Base-by-base conservation (phyloP, 1,140 invertebrate species). In the Drosophila kepulauana region DNA sequence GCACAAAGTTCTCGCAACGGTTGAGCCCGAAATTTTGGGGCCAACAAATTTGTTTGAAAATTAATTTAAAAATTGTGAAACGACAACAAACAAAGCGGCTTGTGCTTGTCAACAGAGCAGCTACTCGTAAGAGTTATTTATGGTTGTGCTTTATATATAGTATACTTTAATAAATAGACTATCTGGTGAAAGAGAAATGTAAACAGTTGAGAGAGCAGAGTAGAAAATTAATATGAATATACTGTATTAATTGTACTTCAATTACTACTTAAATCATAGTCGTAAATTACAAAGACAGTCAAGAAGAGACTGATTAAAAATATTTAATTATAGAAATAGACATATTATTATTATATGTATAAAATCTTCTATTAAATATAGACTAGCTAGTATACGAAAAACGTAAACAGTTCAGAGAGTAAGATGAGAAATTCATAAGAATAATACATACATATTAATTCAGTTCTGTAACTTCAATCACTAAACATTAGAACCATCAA, bases 41-140 rank as follows among this genome's bases (percentile, higher is more conserved):
- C 48, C 28, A 52, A 54, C 8, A 67, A 69, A 61, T 69, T 59
- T 69, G 54, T 58, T 52, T 51, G 54, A 59, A 72, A 75, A 65
- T 72, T 65, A 65, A 71, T 71, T 75, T 16, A 5, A 54, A 65
- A 65, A 46, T 63, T 52, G 15, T 16, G 11, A 48, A 59, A 28
- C 51, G 63, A 69, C 41, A 62, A 74, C 61, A 33, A 71, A 57
- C 35, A 20, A 45, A 71, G 59, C 56, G 61, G 15, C 66, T 70
- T 58, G 33, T 58, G 73, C 46, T 64, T 75, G 73, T 63, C 72
- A 75, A 63, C 72, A 56, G 15, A 58, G 41, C 57, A 43, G 48
- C 64, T 28, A 57, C 51, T 54, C 30, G 51, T 13, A 54, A 63
- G 20, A 25, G 66, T 58, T 33, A 64, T 64, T 70, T 48, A 69